A percentile compares a stretch with the other conserved stretches of the same genome.
Conservation (phyloP, 2,888 invertebrate species). For the Eurytoma adleriae region DNA sequence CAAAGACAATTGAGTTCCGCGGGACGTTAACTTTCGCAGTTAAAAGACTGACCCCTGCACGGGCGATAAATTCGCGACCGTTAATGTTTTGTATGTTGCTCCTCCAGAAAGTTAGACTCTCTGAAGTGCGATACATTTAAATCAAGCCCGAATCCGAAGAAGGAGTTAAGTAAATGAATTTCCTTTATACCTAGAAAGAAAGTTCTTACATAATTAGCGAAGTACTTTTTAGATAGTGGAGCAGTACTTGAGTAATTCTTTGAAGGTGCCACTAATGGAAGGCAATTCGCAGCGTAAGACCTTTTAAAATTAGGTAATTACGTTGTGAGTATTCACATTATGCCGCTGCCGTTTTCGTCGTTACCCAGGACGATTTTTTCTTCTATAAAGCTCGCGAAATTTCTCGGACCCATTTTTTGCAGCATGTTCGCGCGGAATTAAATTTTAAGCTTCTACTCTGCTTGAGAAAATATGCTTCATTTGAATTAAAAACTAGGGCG, state of each 20-base stretch:
- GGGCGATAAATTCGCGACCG: too few species aligned
- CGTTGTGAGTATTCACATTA: not conserved
- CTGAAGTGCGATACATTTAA: slow-evolving; percentile 14
- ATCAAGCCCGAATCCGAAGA: not conserved
- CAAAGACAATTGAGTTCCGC: too few species aligned
- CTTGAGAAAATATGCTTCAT: too few species aligned
- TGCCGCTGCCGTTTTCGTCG: not conserved
- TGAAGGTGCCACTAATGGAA: slow-evolving; percentile 1
- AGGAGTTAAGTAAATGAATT: slow-evolving; percentile 25
- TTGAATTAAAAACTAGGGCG: too few species aligned
- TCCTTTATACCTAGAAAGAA: slow-evolving; percentile 5
- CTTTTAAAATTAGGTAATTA: slow-evolving; percentile 21
- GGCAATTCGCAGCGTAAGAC: slow-evolving; percentile 16
- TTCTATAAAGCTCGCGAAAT: too few species aligned
- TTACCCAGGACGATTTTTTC: not conserved
- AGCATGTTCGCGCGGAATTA: too few species aligned
- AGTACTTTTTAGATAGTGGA: slow-evolving; percentile 25
- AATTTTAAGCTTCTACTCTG: too few species aligned
- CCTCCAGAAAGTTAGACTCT: slow-evolving; percentile 1
- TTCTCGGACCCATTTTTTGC: too few species aligned
- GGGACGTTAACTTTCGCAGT: too few species aligned
- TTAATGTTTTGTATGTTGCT: not conserved
- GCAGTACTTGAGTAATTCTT: not conserved
- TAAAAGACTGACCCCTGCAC: too few species aligned
- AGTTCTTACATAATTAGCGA: slow-evolving; percentile 17